Base-by-base conservation (phyloP, 2,113 vertebrate genomes). In the Apistogramma diplotaenia region DNA sequence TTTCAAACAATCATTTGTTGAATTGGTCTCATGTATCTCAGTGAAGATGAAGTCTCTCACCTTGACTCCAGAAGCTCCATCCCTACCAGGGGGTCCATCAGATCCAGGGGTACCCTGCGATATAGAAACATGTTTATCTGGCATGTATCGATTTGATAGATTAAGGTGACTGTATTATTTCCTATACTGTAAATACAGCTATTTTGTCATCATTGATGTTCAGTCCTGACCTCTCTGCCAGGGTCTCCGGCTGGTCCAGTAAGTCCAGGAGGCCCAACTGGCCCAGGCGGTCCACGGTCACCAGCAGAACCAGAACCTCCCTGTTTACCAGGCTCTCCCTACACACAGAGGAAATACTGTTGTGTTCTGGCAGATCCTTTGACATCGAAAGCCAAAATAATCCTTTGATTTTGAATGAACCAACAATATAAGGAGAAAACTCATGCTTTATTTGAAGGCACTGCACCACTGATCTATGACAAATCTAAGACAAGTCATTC, bases 291-390 rank as follows among this genome's bases (percentile, higher is more conserved):
- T 15, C 98, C 98, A 11, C 98, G 95, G 90, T 99, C 98, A 0
- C 98, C 98, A 8, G 93, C 74, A 25, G 92, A 81, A 7, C 98
- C 98, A 19, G 97, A 8, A 3, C 89, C 91, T 93, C 98, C 98
- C 93, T 99, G 98, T 93, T 99, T 99, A 27, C 98, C 98, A 70
- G 98, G 98, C 80, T 99, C 98, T 23, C 98, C 98, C 98, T 99
- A 74, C 55, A 91, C 37, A 85, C 76, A 89, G 33, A 70, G 51
- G 8, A 73, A 60, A 58, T 57, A 16, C 18, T 25, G 27, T 31
- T 9, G 33, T 6, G 35, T 33, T 58, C 37, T 12, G 53, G 8
- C 1, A 23, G 19, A 27, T 70, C 19, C 13, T 82, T 76, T 51
- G n/a, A 80, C 8, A 51, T 37, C 5, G 1, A 3, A 29, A 16